phyloP scores from a whole-genome alignment of 2,113 vertebrate genomes.

The Crypturellus undulatus region DNA sequence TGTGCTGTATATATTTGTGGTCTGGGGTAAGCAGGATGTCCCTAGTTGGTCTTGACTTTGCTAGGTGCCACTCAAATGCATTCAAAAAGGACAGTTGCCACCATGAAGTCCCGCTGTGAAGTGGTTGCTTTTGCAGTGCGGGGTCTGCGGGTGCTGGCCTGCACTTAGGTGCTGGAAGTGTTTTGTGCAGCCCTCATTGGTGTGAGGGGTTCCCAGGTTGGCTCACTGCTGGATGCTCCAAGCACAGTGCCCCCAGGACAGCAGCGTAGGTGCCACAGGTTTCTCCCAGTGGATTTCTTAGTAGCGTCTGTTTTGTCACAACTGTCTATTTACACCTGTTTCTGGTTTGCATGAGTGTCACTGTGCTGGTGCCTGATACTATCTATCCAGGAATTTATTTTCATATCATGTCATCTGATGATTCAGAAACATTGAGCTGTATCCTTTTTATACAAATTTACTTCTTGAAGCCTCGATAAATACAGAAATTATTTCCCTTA shows the following conservation, averaged over 20 bases:
- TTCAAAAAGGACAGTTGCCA: background rate
- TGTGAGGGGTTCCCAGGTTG: background rate
- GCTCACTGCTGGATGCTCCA: background rate
- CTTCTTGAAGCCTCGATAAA: background rate
- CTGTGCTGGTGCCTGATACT: background rate
- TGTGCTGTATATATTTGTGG: background rate
- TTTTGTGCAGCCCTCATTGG: background rate
- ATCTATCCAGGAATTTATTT: background rate
- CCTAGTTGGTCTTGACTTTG: background rate
- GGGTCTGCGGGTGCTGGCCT: background rate
- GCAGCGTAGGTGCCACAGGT: rapidly evolving
- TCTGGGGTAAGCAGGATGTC: background rate
- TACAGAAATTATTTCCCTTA: background rate
- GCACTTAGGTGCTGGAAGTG: background rate
- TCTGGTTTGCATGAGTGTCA: background rate
- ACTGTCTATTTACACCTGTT: background rate
- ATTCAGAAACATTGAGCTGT: background rate
- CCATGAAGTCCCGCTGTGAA: background rate
- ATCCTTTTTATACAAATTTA: background rate
- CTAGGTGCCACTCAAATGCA: background rate
- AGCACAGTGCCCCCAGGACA: background rate
- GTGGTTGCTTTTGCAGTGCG: background rate
- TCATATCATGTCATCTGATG: background rate
- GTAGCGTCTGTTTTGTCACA: background rate
- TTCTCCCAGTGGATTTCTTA: background rate